Base-by-base conservation (phyloP, 2,888 invertebrate species). In the Pelosia muscerda region DNA sequence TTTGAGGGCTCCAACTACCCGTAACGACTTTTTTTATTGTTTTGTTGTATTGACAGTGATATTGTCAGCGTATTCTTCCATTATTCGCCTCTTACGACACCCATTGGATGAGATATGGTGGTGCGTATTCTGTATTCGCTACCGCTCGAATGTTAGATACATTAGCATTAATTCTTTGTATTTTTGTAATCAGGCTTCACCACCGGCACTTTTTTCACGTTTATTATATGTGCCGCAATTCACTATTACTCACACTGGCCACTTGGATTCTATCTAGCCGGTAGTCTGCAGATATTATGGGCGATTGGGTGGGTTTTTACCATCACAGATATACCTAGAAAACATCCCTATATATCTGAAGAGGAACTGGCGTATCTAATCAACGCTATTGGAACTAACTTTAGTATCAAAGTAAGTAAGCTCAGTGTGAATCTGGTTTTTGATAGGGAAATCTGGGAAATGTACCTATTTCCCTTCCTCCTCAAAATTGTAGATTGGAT, bases 131-230 rank as follows among this genome's bases (percentile, higher is more conserved):
- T 31, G 10, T 6, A 31, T n/a, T 22, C n/a, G 31, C 1, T 10
- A 58, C 10, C 38, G 2, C 49, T 49, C 38, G n/a, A n/a, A n/a
- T n/a, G n/a, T n/a, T 59, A 59, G 13, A 58, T 8, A n/a, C 13
- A 25, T 59, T 38, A 8, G n/a, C 1, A 4, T 28, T 64, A 68
- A 59, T 60, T 31, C 54, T 62, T 64, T 71, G 55, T 72, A 66
- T 69, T 73, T 73, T 72, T 79, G 63, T 71, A 69, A 73, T 59
- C 75, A 95, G 94, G 94, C 64, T 86, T 92, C 59, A 95, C 94
- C 4, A 89, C 86, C 26, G 97, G 96, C 8, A 97, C 97, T 0
- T 96, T 96, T 68, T 91, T 96, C 2, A 96, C 97, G 1, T 97
- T 96, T 88, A 95, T 97, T 0, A 84, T 96, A 53, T 95, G 96